phyloP scores from a whole-genome alignment of 1,140 invertebrate species.

The Sycophila sp. region DNA sequence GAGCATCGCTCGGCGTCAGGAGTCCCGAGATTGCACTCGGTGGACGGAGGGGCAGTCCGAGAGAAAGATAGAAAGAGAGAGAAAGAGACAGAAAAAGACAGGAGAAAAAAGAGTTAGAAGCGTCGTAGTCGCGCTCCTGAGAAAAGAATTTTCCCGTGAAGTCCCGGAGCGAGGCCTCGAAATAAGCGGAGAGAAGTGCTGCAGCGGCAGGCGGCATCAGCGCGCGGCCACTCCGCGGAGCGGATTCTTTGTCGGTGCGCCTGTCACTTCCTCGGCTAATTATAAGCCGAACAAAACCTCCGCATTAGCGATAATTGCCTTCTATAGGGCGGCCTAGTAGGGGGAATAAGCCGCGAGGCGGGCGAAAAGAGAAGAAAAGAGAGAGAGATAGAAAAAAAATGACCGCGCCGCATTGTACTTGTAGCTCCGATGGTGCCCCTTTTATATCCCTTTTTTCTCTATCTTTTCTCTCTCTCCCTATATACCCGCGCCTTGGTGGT shows the following conservation, averaged over 20 bases:
- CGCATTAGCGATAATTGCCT: conserved; percentile 55
- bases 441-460: too few relatives aligned
- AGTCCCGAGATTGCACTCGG: neutral
- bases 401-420: too few relatives aligned
- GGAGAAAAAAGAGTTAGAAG: neutral
- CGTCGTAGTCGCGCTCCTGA: conserved; percentile 28
- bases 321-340: too few relatives aligned
- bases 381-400: too few relatives aligned
- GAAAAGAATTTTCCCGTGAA: conserved; percentile 48
- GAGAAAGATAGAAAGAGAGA: neutral
- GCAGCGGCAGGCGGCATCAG: too few relatives aligned
- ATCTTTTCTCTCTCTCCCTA: too few relatives aligned
- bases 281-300: conserved; percentile 52
- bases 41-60: too few relatives aligned
- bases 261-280: conserved; percentile 54
- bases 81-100: neutral
- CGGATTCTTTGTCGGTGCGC: conserved; percentile 21
- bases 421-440: too few relatives aligned
- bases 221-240: too few relatives aligned
- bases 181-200: conserved; percentile 31
- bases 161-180: conserved; percentile 41
- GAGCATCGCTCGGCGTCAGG: neutral
- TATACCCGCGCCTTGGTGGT: too few relatives aligned
- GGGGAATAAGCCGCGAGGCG: too few relatives aligned
- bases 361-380: too few relatives aligned